Percentiles rank a stretch among this genome's conserved stretches.
These are phyloP conservation scores for Paradoxurus hermaphroditus DNA, from an alignment of 2,113 vertebrate species.

Conservation along the genomic window DNA sequence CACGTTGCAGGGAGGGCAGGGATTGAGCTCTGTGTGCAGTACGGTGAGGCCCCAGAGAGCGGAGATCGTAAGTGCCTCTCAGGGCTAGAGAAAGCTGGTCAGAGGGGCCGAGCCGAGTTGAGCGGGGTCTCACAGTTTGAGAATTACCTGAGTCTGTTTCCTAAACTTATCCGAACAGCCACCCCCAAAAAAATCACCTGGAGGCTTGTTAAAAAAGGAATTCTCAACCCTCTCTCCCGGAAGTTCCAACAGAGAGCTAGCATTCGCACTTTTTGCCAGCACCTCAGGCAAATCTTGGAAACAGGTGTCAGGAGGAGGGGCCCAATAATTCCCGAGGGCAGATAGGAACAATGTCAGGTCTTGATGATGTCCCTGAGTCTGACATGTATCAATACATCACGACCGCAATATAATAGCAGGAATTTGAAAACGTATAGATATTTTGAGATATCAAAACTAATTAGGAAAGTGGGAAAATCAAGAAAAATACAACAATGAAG, in stretches of 20 bases:
- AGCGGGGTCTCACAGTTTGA: not conserved
- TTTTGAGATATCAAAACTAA: not conserved
- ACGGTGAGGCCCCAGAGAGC: not conserved
- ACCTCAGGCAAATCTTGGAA: not conserved
- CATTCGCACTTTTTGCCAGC: not conserved
- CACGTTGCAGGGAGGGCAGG: not conserved
- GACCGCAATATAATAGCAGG: not conserved
- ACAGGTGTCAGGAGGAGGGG: not conserved
- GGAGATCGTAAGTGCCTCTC: not conserved
- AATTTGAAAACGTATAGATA: not conserved
- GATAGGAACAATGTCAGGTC: not conserved
- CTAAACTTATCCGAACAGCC: not conserved
- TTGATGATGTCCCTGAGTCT: not conserved
- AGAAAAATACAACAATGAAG: not conserved
- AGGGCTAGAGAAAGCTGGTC: not conserved
- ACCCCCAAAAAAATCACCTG: not conserved
- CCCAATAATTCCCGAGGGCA: not conserved
- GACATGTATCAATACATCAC: not conserved
- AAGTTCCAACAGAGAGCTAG: not conserved
- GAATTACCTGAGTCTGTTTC: not conserved
- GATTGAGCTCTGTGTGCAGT: not conserved
- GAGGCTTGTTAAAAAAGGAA: not conserved
- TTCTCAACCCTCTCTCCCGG: not conserved
- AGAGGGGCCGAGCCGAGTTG: not conserved
- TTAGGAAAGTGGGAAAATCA: not conserved